Conservation (phyloP, 2,888 invertebrate genomes). For the Pseudolycoriella hygida region DNA sequence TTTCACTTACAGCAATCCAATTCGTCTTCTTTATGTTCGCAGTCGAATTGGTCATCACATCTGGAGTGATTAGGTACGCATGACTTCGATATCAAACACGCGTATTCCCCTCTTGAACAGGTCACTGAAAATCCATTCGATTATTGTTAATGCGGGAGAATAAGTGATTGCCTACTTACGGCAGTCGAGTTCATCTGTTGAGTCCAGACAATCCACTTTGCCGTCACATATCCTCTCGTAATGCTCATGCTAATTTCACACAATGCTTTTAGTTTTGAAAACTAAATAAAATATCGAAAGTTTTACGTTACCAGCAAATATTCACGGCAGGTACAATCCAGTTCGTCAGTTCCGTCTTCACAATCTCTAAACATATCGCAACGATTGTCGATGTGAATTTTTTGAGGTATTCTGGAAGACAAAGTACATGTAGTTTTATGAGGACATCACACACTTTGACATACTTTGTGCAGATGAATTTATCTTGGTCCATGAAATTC, state of each 20-base stretch:
- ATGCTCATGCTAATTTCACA: not conserved
- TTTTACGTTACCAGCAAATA: conserved; percentile 39
- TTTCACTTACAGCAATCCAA: conserved; percentile 51
- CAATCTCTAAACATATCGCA: conserved; percentile 59
- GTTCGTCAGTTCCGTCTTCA: conserved; percentile 68
- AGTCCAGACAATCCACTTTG: conserved; percentile 50
- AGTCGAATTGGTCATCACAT: conserved; percentile 49
- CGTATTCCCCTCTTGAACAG: conserved; percentile 39
- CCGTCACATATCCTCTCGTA: conserved; percentile 67
- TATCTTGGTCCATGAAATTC: not conserved
- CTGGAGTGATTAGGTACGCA: conserved; percentile 42
- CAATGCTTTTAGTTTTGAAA: too few species aligned
- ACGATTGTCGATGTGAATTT: conserved; percentile 36
- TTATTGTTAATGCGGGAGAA: conserved; percentile 1
- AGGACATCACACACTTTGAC: not conserved
- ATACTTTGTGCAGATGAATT: conserved; percentile 9
- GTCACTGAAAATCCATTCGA: conserved; percentile 28
- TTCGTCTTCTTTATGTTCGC: conserved; percentile 58
- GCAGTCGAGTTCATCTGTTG: conserved; percentile 57
- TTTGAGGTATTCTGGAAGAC: conserved; percentile 42
- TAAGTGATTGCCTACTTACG: conserved; percentile 30
- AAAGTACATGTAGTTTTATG: not conserved
- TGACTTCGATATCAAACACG: conserved; percentile 41
- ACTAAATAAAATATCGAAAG: too few species aligned
- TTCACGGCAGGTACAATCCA: conserved; percentile 53